A percentile compares a stretch with the other conserved stretches of the same genome.
These are phyloP conservation scores for Cordilura impudica DNA, from an alignment of 2,888 invertebrate species.

Conservation along the genomic window DNA sequence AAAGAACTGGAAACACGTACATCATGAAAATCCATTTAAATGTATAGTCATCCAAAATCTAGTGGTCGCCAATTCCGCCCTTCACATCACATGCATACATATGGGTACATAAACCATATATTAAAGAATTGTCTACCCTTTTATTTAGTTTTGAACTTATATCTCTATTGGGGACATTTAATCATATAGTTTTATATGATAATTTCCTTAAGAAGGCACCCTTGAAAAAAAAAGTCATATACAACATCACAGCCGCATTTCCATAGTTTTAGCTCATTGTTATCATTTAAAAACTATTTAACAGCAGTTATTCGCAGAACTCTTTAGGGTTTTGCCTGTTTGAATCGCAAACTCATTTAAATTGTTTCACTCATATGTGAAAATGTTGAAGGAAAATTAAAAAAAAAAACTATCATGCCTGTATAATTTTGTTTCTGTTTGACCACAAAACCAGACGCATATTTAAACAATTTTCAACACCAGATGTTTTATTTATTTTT, in stretches of 20 bases:
- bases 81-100: too few species aligned
- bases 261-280: background rate
- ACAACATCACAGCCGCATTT: background rate
- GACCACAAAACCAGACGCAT: conserved; percentile 45
- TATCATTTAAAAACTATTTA: background rate
- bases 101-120: background rate
- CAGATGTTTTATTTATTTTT: conserved; percentile 19
- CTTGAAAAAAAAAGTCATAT: too few species aligned
- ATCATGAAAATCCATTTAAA: conserved; percentile 33
- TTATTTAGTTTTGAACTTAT: background rate
- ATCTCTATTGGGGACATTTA: background rate
- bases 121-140: background rate
- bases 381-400: background rate
- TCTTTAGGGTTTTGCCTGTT: background rate
- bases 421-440: conserved; percentile 1
- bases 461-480: conserved; percentile 40
- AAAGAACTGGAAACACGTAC: conserved; percentile 28
- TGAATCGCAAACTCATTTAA: background rate
- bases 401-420: background rate
- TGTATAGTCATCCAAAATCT: background rate
- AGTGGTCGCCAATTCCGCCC: background rate
- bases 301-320: background rate
- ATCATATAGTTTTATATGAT: background rate
- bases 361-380: background rate
- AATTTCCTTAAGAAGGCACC: background rate